Conservation (phyloP, 2,797 vertebrate genomes). For the Tapera naevia region DNA sequence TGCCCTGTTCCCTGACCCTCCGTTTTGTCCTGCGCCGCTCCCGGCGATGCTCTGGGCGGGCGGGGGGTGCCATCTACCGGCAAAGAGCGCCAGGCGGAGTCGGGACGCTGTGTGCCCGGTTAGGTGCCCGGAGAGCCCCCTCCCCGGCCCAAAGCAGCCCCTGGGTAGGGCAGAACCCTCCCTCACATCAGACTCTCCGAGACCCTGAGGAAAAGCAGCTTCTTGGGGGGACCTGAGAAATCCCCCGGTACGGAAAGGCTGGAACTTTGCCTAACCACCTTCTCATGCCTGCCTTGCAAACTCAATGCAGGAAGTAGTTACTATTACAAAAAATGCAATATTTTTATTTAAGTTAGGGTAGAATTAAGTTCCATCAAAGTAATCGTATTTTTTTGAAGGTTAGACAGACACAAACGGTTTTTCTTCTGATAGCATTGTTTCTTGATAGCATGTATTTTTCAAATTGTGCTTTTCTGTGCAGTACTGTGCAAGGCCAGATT, state of each 20-base stretch:
- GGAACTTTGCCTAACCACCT: background rate
- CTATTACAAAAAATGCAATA: no score
- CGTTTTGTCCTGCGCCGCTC: background rate
- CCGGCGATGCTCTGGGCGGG: background rate
- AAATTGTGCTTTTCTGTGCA: no score
- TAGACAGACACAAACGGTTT: no score
- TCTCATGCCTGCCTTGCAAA: rapidly evolving
- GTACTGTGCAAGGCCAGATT: no score
- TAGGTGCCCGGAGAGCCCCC: rapidly evolving
- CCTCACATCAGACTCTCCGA: no score
- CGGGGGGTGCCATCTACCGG: slow-evolving; percentile 46
- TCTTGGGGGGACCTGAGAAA: background rate
- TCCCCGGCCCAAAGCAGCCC: background rate
- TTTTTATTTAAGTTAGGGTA: no score
- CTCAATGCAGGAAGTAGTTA: no score
- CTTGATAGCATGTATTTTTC: no score
- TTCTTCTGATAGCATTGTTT: no score
- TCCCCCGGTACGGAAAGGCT: rapidly evolving
- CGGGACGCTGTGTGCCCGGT: background rate
- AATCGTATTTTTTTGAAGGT: no score
- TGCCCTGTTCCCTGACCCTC: background rate
- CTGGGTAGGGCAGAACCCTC: background rate
- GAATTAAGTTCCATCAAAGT: no score
- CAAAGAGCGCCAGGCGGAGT: background rate
- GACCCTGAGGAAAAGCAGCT: background rate